These are phyloP conservation scores for Oreochromis grahami DNA, from an alignment of 2,797 vertebrate species.

Conservation along the genomic window DNA sequence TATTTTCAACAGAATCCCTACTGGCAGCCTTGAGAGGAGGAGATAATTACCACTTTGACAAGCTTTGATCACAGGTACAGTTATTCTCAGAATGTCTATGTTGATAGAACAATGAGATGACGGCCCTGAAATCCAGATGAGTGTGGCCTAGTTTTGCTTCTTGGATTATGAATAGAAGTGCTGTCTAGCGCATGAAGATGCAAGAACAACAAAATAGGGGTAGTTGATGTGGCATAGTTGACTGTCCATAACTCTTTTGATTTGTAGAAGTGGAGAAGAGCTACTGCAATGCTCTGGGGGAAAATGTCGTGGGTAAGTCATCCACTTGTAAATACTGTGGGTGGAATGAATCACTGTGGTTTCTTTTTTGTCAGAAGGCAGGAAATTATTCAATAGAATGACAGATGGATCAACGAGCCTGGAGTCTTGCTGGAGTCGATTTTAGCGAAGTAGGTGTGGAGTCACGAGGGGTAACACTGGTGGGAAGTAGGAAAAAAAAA, in stretches of 20 bases:
- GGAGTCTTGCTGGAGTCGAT: background rate
- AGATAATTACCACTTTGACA: conserved; percentile 72
- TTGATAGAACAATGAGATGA: conserved; percentile 64
- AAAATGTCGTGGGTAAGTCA: background rate
- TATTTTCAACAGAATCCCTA: conserved; percentile 58
- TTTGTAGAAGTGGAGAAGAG: conserved; percentile 23
- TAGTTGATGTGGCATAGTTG: background rate
- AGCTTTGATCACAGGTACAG: conserved; percentile 73
- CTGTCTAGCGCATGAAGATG: conserved; percentile 12
- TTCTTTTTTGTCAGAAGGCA: conserved; percentile 29
- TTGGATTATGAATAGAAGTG: conserved; percentile 35
- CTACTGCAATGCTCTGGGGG: background rate
- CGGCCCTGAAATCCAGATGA: conserved; percentile 24
- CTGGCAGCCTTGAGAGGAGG: conserved; percentile 50
- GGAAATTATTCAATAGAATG: conserved; percentile 35
- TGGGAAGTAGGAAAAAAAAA: conserved; percentile 14
- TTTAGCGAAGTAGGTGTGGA: conserved; percentile 40
- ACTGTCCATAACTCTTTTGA: conserved; percentile 25
- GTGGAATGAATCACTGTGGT: conserved; percentile 54
- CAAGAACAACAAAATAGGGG: conserved; percentile 26
- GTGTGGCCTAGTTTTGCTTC: conserved; percentile 24
- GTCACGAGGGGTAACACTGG: conserved; percentile 24
- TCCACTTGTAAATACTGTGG: conserved; percentile 48
- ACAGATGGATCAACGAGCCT: conserved; percentile 12
- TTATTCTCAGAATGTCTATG: conserved; percentile 60